Evolutionary conservation across 2,797 vertebrate genomes (phyloP).

Genomic region (Scolopax rusticola): DNA sequence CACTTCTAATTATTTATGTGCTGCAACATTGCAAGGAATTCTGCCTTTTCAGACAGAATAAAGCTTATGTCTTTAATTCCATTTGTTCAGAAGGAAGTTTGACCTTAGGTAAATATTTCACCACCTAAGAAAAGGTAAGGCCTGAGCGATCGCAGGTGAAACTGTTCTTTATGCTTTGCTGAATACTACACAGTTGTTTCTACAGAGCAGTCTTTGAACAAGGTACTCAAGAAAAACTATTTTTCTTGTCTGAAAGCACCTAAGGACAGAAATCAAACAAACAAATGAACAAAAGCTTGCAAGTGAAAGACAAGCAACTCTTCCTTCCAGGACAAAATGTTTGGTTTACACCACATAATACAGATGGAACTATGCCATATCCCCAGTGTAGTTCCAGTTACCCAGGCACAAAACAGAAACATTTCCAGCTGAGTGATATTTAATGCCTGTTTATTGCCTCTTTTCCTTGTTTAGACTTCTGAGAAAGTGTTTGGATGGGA

Average conservation of each 20-base stretch:
- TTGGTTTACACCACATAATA: neutral
- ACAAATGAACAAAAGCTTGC: neutral
- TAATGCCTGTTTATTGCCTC: neutral
- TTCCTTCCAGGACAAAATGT: neutral
- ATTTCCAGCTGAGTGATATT: neutral
- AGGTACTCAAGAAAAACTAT: neutral
- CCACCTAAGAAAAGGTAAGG: neutral
- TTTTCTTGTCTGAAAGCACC: neutral
- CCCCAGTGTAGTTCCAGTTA: neutral
- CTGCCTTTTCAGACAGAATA: neutral
- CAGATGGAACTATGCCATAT: neutral
- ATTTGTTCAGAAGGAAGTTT: neutral
- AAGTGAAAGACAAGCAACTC: neutral
- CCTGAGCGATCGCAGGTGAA: neutral
- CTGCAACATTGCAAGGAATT: neutral
- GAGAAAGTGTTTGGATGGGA: neutral
- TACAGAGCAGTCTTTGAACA: neutral
- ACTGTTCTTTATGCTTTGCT: neutral
- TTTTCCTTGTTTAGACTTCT: constrained; percentile 14
- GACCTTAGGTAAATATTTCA: neutral
- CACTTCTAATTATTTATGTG: neutral
- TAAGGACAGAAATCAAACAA: neutral
- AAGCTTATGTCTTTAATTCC: neutral
- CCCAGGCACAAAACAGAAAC: neutral
- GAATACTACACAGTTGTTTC: neutral